These are phyloP conservation scores for Thereva unica DNA, from an alignment of 2,888 invertebrate species.

Conservation along the genomic window DNA sequence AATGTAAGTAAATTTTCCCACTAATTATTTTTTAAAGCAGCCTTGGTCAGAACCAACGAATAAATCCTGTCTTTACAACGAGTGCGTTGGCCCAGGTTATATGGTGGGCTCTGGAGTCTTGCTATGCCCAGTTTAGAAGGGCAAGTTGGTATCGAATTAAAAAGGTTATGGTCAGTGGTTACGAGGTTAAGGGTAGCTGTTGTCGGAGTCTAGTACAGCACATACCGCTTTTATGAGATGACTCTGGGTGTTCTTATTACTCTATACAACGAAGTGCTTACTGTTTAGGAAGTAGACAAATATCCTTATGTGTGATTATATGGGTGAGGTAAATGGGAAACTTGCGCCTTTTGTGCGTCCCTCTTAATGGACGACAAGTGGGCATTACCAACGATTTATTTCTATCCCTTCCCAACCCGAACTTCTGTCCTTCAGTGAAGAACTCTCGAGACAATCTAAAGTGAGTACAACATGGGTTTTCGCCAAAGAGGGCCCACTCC, in stretches of 20 bases:
- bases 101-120: slow-evolving; percentile 10
- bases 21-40: slow-evolving; percentile 36
- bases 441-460: too few relatives aligned
- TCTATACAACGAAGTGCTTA: neutral
- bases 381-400: slow-evolving; percentile 44
- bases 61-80: neutral
- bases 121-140: slow-evolving; percentile 13
- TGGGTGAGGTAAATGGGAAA: slow-evolving; percentile 39
- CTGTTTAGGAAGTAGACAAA: slow-evolving; percentile 17
- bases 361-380: slow-evolving; percentile 44
- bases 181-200: neutral
- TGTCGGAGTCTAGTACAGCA: neutral
- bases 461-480: too few relatives aligned
- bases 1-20: slow-evolving; percentile 60
- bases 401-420: slow-evolving; percentile 31
- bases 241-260: slow-evolving; percentile 22
- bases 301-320: slow-evolving; percentile 37
- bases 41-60: too few relatives aligned
- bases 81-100: neutral
- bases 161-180: slow-evolving; percentile 29
- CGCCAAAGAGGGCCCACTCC: too few relatives aligned
- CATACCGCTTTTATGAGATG: slow-evolving; percentile 20
- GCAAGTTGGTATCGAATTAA: slow-evolving; percentile 17
- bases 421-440: too few relatives aligned
- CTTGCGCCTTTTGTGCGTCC: slow-evolving; percentile 39